Evolutionary conservation across 2,113 vertebrate genomes (phyloP).

Genomic region (Rana temporaria): DNA sequence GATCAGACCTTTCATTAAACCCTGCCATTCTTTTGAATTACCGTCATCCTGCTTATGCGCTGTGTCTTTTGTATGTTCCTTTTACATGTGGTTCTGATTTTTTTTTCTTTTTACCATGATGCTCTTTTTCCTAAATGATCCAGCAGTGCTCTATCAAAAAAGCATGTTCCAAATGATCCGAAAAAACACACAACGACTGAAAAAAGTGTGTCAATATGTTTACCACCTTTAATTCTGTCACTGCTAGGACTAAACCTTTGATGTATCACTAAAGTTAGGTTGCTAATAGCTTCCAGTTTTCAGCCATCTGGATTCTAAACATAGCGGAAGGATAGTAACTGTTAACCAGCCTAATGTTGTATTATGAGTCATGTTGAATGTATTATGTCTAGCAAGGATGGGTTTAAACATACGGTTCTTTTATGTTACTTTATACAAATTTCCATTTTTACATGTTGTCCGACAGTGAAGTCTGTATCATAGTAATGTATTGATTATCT

Average conservation of each 20-base stretch:
- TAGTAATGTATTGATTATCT: constrained; percentile 9
- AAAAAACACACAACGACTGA: constrained; percentile 10
- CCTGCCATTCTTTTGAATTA: constrained; percentile 51
- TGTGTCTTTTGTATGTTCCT: constrained; percentile 28
- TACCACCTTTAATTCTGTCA: constrained; percentile 21
- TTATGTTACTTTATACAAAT: constrained; percentile 15
- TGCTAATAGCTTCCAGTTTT: constrained; percentile 33
- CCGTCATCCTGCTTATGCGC: constrained; percentile 27
- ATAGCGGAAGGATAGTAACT: constrained; percentile 34
- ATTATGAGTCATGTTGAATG: constrained; percentile 36
- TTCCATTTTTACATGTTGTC: background rate
- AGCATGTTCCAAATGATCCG: constrained; percentile 29
- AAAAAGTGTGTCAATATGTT: constrained; percentile 16
- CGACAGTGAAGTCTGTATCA: background rate
- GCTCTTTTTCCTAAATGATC: constrained; percentile 36
- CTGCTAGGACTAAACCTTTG: constrained; percentile 23
- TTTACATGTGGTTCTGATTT: constrained; percentile 42
- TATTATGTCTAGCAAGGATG: constrained; percentile 17
- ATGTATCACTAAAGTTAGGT: constrained; percentile 25
- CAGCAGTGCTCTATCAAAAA: constrained; percentile 38
- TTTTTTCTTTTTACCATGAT: constrained; percentile 12
- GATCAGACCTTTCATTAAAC: constrained; percentile 54
- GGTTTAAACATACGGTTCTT: background rate
- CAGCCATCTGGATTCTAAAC: constrained; percentile 41
- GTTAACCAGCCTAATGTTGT: constrained; percentile 21